Evolutionary conservation across 2,113 vertebrate species (phyloP).

Genomic region (Sphyrna mokarran): DNA sequence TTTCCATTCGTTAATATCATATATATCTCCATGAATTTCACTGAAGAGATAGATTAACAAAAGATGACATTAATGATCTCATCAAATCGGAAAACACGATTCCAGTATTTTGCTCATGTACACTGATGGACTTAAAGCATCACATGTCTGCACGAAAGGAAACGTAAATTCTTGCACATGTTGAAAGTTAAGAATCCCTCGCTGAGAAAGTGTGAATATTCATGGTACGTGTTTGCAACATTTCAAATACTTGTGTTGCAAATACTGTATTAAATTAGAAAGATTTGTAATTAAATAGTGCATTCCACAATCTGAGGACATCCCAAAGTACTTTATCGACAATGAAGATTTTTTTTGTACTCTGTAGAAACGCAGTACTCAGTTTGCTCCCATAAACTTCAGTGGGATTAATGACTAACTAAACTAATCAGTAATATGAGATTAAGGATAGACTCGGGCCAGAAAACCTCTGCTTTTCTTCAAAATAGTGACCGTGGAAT

Average conservation of each 20-base stretch:
- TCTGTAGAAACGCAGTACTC: no score
- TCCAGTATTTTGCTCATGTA: not conserved
- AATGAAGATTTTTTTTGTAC: not conserved
- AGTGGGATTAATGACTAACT: not conserved
- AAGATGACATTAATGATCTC: conserved; percentile 15
- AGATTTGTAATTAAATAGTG: not conserved
- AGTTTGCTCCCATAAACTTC: not conserved
- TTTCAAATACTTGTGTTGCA: not conserved
- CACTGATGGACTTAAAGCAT: not conserved
- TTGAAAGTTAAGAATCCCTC: not conserved
- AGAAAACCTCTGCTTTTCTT: not conserved
- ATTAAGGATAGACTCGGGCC: not conserved
- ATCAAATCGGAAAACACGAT: not conserved
- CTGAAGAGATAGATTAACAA: not conserved
- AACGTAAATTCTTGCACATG: not conserved
- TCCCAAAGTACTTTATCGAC: not conserved
- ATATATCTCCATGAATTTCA: not conserved
- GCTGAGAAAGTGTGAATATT: not conserved
- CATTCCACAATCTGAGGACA: not conserved
- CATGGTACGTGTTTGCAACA: not conserved
- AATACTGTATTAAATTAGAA: not conserved
- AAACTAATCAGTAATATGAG: not conserved
- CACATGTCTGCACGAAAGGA: not conserved
- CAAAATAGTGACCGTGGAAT: not conserved
- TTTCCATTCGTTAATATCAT: conserved; percentile 3